A percentile compares a stretch with the other conserved stretches of the same genome.
Conservation (phyloP, 2,888 invertebrate species). For the Dyspetes luteomarginatus region DNA sequence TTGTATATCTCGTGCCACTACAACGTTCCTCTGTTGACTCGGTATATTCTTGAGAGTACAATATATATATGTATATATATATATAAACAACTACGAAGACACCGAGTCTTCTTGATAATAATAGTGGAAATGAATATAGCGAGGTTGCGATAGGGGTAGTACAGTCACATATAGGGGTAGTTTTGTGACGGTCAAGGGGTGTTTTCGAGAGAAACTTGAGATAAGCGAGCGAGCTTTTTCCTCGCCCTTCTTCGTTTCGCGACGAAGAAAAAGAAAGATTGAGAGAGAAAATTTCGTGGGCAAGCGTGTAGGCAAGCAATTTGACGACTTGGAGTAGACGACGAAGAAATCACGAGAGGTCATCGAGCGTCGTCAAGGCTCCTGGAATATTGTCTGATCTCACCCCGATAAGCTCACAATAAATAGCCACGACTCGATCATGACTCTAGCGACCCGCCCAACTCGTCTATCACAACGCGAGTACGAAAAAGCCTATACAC, state of each 20-base stretch:
- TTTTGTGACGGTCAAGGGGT: slow-evolving; percentile 55
- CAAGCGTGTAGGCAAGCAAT: slow-evolving; percentile 31
- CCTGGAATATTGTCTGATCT: slow-evolving; percentile 48
- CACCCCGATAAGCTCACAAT: slow-evolving; percentile 23
- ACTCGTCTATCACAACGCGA: not conserved
- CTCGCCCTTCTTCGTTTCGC: slow-evolving; percentile 41
- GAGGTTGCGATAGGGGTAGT: slow-evolving; percentile 36
- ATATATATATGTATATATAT: slow-evolving; percentile 21
- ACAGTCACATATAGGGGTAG: slow-evolving; percentile 20
- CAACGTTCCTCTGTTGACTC: slow-evolving; percentile 45
- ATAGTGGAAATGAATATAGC: slow-evolving; percentile 37
- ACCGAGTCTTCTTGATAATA: slow-evolving; percentile 41
- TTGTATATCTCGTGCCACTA: slow-evolving; percentile 7
- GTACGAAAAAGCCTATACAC: not conserved
- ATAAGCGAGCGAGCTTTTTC: slow-evolving; percentile 50
- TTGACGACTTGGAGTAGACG: not conserved
- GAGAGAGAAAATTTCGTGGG: not conserved
- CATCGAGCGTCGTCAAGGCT: slow-evolving; percentile 11
- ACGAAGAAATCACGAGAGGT: slow-evolving; percentile 13
- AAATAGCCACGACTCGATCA: slow-evolving; percentile 46
- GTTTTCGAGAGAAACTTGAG: slow-evolving; percentile 57
- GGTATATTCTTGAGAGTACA: not conserved
- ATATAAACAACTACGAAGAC: not conserved
- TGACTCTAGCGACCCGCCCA: not conserved
- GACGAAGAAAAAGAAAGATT: slow-evolving; percentile 21